These are phyloP conservation scores for Oscheius sp. DNA, from an alignment of 2,888 invertebrate species.

Conservation along the genomic window DNA sequence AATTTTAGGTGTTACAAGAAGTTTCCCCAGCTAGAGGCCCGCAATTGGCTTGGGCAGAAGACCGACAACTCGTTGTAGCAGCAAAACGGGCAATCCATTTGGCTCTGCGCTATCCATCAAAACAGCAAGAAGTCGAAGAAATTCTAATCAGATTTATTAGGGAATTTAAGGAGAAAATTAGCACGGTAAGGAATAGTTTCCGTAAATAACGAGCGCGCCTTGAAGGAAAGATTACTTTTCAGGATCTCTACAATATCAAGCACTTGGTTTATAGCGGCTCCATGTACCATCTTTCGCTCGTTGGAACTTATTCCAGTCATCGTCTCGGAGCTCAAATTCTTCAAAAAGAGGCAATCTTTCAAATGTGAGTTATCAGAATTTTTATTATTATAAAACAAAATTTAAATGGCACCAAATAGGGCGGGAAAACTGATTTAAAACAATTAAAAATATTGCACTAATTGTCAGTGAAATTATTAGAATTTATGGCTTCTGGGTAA, in stretches of 20 bases:
- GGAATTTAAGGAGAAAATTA: constrained; percentile 30
- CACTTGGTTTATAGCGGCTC: constrained; percentile 55
- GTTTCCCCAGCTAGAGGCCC: constrained; percentile 22
- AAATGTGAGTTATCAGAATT: constrained; percentile 56
- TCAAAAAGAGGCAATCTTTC: constrained; percentile 59
- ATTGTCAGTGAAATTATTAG: not conserved
- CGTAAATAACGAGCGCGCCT: no score
- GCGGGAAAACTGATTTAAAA: constrained; percentile 7
- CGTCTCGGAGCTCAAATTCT: constrained; percentile 48
- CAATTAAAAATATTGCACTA: constrained; percentile 10
- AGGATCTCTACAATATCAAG: constrained; percentile 46
- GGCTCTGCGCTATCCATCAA: constrained; percentile 1
- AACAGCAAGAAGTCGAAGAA: constrained; percentile 12
- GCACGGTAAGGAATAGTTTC: constrained; percentile 13
- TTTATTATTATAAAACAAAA: constrained; percentile 13
- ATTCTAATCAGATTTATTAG: constrained; percentile 1
- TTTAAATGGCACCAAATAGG: constrained; percentile 22
- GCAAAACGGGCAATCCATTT: constrained; percentile 25
- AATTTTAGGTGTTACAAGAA: constrained; percentile 4
- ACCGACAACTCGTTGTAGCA: constrained; percentile 5
- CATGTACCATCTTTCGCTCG: constrained; percentile 63
- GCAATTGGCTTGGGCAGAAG: constrained; percentile 8
- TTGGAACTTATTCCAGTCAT: constrained; percentile 56
- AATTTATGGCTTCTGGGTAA: constrained; percentile 67
- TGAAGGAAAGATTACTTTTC: no score